A percentile compares a stretch with the other conserved stretches of the same genome.
These are phyloP conservation scores for Myrmecophaga tridactyla DNA, from an alignment of 2,113 vertebrate genomes.

Conservation along the genomic window DNA sequence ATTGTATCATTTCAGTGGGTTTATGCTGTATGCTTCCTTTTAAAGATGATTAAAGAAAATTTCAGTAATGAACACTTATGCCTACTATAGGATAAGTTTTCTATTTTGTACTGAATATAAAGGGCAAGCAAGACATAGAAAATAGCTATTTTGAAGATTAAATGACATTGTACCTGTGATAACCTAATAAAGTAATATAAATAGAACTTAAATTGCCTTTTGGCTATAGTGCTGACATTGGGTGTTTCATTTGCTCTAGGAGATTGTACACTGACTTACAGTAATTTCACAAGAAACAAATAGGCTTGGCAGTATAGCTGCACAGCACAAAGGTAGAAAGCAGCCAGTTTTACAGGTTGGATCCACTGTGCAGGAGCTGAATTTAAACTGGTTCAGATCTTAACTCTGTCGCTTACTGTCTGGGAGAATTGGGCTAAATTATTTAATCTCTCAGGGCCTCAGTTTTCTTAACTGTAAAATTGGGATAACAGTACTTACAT, in stretches of 20 bases:
- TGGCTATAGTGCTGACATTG: not conserved
- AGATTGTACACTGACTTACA: not conserved
- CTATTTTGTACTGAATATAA: not conserved
- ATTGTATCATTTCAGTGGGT: not conserved
- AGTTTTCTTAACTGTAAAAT: not conserved
- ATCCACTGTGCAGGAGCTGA: not conserved
- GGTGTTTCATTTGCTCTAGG: not conserved
- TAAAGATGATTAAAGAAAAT: not conserved
- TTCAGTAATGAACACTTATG: not conserved
- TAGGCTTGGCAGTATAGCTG: too few relatives aligned
- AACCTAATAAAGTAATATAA: not conserved
- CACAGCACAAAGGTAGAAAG: not conserved
- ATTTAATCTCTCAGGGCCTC: not conserved
- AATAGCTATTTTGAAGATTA: not conserved
- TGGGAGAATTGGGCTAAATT: not conserved
- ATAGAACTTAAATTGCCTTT: not conserved
- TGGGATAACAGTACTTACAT: not conserved
- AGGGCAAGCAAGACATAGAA: not conserved
- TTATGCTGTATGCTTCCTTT: not conserved
- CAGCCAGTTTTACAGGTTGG: not conserved
- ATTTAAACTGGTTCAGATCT: not conserved
- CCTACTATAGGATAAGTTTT: not conserved
- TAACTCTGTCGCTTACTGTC: not conserved
- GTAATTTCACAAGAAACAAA: not conserved
- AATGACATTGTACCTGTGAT: not conserved